Base-by-base conservation (phyloP, 2,797 vertebrate genomes). In the Microctenopoma steveboyesi region DNA sequence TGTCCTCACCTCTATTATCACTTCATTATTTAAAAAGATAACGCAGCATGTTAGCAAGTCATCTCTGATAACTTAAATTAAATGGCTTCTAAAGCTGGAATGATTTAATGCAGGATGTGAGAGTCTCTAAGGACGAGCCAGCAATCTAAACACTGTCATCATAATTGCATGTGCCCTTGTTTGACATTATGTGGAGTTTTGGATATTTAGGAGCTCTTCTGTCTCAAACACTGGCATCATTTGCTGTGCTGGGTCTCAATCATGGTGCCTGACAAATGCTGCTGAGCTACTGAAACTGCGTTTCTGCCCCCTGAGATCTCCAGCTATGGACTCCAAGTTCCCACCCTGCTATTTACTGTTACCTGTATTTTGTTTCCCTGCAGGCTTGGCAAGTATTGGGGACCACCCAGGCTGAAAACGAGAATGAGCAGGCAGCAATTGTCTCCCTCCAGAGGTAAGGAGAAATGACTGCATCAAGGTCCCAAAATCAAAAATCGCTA, bases 301-400 rank as follows among this genome's bases (percentile, higher is more conserved):
- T 47, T 62, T 72, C 51, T 52, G 46, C 12, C 81, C 54, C 54
- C 49, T 28, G 65, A 65, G 70, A 60, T 49, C 16, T 37, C 40
- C 22, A 5, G 39, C 42, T 35, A 28, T 39, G 18, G 62, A 69
- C 48, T 80, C 69, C 39, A 72, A 74, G 64, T 83, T 79, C 84
- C 62, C 62, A 74, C 64, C 65, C 55, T 57, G 56, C 54, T 74
- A 30, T 84, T 90, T 68, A 77, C 58, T 45, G 52, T 80, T 83
- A 78, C 65, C 72, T 78, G 27, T 79, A 14, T 75, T 84, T 77
- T 89, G 72, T 85, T 71, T 84, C 61, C 50, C 80, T 77, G 72
- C 85, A 99, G 98, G 98, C 98, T 18, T 99, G 98, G 98, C 97
- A 98, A 85, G 96, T 98, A 83, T 91, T 99, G 76, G 98, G 98